A percentile compares a stretch with the other conserved stretches of the same genome.
phyloP scores from a whole-genome alignment of 2,888 invertebrate genomes.

The Sabatieria punctata region DNA sequence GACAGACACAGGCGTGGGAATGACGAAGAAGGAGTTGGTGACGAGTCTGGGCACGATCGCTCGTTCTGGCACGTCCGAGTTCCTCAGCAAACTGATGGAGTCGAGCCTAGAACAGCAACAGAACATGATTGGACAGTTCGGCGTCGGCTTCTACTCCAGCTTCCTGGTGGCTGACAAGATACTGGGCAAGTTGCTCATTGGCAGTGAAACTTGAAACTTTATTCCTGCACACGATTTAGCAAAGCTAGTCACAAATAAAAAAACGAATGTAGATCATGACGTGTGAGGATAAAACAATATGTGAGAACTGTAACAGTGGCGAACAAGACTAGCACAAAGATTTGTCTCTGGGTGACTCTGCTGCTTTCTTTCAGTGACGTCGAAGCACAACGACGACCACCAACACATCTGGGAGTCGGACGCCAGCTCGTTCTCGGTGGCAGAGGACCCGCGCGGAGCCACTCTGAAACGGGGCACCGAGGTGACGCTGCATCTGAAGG shows the following conservation, averaged over 20 bases:
- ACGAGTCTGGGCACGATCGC: slow-evolving; percentile 96
- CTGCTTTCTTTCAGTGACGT: slow-evolving; percentile 54
- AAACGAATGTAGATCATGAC: too few species aligned
- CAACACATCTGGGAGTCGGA: slow-evolving; percentile 98
- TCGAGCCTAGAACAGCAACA: slow-evolving; percentile 1
- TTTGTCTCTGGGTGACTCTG: too few species aligned
- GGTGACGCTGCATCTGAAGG: slow-evolving; percentile 68
- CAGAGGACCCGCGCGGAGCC: slow-evolving; percentile 74
- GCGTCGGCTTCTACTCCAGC: slow-evolving; percentile 96
- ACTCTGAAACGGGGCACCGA: slow-evolving; percentile 72
- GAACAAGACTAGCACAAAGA: too few species aligned
- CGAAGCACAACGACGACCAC: slow-evolving; percentile 77
- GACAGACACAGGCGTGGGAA: slow-evolving; percentile 89
- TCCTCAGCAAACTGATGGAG: slow-evolving; percentile 27
- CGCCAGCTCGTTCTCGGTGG: slow-evolving; percentile 67
- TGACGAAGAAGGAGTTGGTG: slow-evolving; percentile 80
- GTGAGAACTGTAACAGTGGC: too few species aligned
- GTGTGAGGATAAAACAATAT: too few species aligned
- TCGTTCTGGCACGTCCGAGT: slow-evolving; percentile 31
- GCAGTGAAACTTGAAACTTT: too few species aligned
- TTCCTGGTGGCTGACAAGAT: slow-evolving; percentile 92
- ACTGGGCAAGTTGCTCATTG: slow-evolving; percentile 41
- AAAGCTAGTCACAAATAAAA: too few species aligned
- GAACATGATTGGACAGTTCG: slow-evolving; percentile 92
- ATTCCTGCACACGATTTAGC: too few species aligned